These are phyloP conservation scores for Paedocypris micromegethes DNA, from an alignment of 2,797 vertebrate genomes.

Conservation along the genomic window DNA sequence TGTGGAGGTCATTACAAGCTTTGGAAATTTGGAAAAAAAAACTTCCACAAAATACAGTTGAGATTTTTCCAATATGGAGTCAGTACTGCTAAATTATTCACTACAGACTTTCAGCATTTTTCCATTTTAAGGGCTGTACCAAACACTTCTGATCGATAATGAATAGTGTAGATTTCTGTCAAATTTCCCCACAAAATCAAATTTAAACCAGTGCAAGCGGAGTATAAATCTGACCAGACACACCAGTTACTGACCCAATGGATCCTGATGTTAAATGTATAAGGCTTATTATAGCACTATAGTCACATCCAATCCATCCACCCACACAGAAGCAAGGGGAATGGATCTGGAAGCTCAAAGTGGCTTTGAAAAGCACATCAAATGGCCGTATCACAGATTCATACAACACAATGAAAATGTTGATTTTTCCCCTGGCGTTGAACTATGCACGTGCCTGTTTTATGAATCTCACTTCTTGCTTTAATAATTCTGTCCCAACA, in stretches of 20 bases:
- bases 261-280: conserved; percentile 18
- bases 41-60: too few relatives aligned
- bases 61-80: too few relatives aligned
- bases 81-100: too few relatives aligned
- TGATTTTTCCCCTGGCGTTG: conserved; percentile 60
- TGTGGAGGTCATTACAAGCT: too few relatives aligned
- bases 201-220: background rate
- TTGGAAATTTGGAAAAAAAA: too few relatives aligned
- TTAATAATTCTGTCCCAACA: conserved; percentile 51
- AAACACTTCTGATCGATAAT: too few relatives aligned
- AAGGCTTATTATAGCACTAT: conserved; percentile 36
- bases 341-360: conserved; percentile 48
- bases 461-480: conserved; percentile 48
- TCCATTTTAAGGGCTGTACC: too few relatives aligned
- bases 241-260: conserved; percentile 14
- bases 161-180: too few relatives aligned
- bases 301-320: conserved; percentile 53
- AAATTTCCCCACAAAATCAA: too few relatives aligned
- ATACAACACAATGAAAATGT: conserved; percentile 57
- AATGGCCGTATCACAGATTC: conserved; percentile 60
- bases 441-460: conserved; percentile 60
- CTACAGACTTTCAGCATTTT: too few relatives aligned
- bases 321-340: conserved; percentile 43
- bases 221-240: conserved; percentile 11
- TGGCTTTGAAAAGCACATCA: conserved; percentile 71